Evolutionary conservation across 2,113 vertebrate species (phyloP).

Genomic region (Nanger granti): DNA sequence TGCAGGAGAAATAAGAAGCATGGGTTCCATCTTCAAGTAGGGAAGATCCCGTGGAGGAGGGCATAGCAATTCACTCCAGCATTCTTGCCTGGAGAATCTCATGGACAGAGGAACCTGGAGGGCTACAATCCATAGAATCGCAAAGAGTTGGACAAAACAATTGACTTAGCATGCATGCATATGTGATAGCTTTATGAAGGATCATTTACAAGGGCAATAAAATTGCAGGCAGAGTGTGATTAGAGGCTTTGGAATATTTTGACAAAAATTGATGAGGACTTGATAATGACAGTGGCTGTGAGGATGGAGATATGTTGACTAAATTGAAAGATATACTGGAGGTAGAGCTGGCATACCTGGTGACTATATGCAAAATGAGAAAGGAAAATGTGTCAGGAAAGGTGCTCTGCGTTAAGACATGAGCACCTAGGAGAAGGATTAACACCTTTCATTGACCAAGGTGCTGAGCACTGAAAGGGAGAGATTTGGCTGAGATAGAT

Average conservation of each 20-base stretch:
- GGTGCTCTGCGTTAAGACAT: not conserved
- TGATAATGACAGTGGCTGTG: not conserved
- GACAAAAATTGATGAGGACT: not conserved
- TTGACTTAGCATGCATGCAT: not conserved
- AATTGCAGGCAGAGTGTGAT: not conserved
- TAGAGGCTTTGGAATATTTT: not conserved
- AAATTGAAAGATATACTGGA: not conserved
- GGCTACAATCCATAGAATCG: not conserved
- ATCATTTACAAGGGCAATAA: not conserved
- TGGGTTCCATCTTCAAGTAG: not conserved
- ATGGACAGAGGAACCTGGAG: not conserved
- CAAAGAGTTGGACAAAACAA: not conserved
- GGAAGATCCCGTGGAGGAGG: not conserved
- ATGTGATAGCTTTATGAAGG: not conserved
- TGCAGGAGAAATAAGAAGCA: not conserved
- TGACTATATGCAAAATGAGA: not conserved
- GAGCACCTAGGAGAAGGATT: not conserved
- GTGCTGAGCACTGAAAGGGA: not conserved
- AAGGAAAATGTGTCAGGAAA: not conserved
- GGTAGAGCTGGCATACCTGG: not conserved
- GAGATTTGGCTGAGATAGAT: not conserved
- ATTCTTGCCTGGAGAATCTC: not conserved
- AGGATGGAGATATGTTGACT: not conserved
- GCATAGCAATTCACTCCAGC: not conserved
- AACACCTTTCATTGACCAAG: accelerated